A percentile compares a stretch with the other conserved stretches of the same genome.
Evolutionary conservation across 2,113 vertebrate species (phyloP).

Genomic region (Boleophthalmus pectinirostris): DNA sequence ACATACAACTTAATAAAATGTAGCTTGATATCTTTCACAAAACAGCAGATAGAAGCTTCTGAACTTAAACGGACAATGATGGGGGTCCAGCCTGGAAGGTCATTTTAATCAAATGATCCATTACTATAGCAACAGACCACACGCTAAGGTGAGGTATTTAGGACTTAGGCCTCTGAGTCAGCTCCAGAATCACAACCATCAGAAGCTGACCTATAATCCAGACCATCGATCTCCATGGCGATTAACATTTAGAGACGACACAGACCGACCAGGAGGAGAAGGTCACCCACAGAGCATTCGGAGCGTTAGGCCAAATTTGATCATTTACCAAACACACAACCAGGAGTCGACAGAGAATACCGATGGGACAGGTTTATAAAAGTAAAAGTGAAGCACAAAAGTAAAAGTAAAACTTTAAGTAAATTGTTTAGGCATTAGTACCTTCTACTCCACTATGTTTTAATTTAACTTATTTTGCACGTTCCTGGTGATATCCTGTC

Average conservation of each 20-base stretch:
- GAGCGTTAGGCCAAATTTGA: slow-evolving; percentile 8
- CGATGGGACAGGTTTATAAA: no score
- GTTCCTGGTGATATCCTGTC: no score
- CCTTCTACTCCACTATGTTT: no score
- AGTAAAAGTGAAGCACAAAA: no score
- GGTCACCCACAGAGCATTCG: slow-evolving; percentile 51
- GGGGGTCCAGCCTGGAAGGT: background rate
- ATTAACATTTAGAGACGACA: slow-evolving; percentile 50
- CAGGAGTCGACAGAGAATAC: background rate
- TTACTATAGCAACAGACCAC: background rate
- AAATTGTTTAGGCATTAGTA: no score
- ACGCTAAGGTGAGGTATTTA: background rate
- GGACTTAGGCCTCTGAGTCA: slow-evolving; percentile 19
- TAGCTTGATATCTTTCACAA: no score
- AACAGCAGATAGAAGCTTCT: no score
- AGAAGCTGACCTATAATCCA: slow-evolving; percentile 46
- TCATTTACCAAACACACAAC: background rate
- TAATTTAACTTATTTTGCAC: no score
- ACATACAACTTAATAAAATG: no score
- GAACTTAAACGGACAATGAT: background rate
- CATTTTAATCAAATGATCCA: background rate
- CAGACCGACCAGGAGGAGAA: slow-evolving; percentile 34
- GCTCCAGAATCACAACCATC: slow-evolving; percentile 48
- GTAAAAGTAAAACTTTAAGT: no score
- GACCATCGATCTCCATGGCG: slow-evolving; percentile 45